Evolutionary conservation across 2,113 vertebrate species (phyloP).

Genomic region (Garra rufa): DNA sequence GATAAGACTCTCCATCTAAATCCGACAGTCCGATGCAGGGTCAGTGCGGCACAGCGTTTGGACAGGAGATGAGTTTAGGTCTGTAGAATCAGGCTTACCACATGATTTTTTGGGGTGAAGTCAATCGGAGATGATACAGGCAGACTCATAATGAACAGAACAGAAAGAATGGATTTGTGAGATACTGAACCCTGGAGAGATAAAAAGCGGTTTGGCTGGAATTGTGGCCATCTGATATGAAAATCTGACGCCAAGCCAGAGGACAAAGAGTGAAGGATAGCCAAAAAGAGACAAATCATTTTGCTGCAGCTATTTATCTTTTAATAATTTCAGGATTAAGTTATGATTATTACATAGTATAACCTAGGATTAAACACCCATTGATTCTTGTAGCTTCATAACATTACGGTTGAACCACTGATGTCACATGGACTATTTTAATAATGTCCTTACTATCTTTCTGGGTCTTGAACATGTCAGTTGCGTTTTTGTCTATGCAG

Average conservation of each 20-base stretch:
- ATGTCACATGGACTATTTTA: too few species aligned
- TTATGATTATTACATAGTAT: background rate
- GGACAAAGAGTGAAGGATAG: background rate
- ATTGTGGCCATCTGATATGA: background rate
- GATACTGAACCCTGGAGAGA: slow-evolving; percentile 27
- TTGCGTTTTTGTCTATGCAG: too few species aligned
- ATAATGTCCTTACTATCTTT: too few species aligned
- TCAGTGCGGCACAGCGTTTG: background rate
- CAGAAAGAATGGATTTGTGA: slow-evolving; percentile 40
- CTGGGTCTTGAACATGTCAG: too few species aligned
- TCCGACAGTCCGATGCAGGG: background rate
- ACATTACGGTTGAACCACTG: too few species aligned
- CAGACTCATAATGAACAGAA: slow-evolving; percentile 27
- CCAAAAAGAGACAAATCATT: slow-evolving; percentile 20
- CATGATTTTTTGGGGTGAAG: slow-evolving; percentile 1
- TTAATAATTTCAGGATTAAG: background rate
- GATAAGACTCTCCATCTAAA: slow-evolving; percentile 38
- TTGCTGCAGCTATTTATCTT: slow-evolving; percentile 24
- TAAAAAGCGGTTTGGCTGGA: background rate
- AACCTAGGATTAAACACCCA: background rate
- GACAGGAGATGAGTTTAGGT: background rate
- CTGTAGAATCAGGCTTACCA: background rate
- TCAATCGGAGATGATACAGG: background rate
- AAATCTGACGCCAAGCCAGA: slow-evolving; percentile 7
- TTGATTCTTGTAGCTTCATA: too few species aligned